phyloP scores from a whole-genome alignment of 1,140 invertebrate genomes.

The Euwallacea fornicatus region DNA sequence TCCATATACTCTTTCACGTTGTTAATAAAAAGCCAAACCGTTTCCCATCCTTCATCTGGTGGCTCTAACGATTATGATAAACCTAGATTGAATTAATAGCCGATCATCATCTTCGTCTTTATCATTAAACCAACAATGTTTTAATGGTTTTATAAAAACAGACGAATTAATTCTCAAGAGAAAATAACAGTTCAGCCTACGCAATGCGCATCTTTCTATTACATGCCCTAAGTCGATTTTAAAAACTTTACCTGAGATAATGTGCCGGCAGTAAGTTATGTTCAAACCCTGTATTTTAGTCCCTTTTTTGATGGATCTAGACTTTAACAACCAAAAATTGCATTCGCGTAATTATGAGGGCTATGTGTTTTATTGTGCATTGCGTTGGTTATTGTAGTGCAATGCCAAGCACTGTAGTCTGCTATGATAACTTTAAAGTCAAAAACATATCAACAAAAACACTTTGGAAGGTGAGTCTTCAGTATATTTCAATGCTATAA shows the following conservation, averaged over 20 bases:
- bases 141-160: slow-evolving; percentile 8
- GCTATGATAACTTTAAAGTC: too few species aligned
- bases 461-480: too few species aligned
- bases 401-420: too few species aligned
- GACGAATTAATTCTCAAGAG: not conserved
- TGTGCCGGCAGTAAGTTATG: not conserved
- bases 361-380: slow-evolving; percentile 9
- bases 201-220: not conserved
- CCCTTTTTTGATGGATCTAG: not conserved
- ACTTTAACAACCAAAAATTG: slow-evolving; percentile 10
- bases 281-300: not conserved
- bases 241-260: slow-evolving; percentile 15
- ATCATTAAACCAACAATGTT: slow-evolving; percentile 11
- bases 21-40: too few species aligned
- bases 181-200: not conserved
- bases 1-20: too few species aligned
- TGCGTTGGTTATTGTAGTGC: too few species aligned
- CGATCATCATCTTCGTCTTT: not conserved
- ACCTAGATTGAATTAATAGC: too few species aligned
- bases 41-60: too few species aligned
- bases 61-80: too few species aligned
- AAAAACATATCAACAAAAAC: too few species aligned
- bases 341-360: not conserved
- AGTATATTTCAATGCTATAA: too few species aligned
- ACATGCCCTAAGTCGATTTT: slow-evolving; percentile 12